phyloP scores from a whole-genome alignment of 2,888 invertebrate genomes.

The Nemotelus pantherinus region DNA sequence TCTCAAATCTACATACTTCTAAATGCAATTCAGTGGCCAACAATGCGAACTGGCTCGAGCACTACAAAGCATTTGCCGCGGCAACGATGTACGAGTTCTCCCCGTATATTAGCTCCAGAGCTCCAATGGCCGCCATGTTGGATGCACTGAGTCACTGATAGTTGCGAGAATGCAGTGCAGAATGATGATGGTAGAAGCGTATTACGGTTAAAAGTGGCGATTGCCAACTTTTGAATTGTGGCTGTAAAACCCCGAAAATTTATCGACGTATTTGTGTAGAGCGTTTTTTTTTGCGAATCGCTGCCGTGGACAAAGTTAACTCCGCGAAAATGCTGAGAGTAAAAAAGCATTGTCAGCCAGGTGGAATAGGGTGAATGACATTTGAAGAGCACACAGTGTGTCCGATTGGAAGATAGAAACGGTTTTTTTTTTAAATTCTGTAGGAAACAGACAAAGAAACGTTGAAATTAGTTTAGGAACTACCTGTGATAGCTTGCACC shows the following conservation, averaged over 20 bases:
- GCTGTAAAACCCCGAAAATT: slow-evolving; percentile 17
- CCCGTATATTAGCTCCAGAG: slow-evolving; percentile 17
- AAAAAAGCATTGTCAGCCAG: neutral
- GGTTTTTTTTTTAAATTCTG: no score
- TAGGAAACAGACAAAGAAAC: no score
- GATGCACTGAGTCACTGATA: neutral
- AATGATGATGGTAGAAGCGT: neutral
- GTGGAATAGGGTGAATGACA: neutral
- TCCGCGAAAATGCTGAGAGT: no score
- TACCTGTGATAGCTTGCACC: no score
- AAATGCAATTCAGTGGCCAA: slow-evolving; percentile 16
- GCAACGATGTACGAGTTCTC: neutral
- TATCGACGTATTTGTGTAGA: slow-evolving; percentile 7
- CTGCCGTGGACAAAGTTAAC: neutral
- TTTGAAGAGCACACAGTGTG: no score
- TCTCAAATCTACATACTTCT: neutral
- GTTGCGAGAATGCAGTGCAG: neutral
- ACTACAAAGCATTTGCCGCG: slow-evolving; percentile 7
- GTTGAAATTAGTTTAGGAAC: no score
- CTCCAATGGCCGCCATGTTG: neutral
- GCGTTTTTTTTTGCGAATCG: slow-evolving; percentile 14
- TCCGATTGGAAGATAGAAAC: no score
- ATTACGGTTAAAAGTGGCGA: neutral
- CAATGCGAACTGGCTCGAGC: neutral
- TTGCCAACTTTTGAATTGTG: slow-evolving; percentile 23